Conservation (phyloP, 64 coral and sea anemone species). For the Anthopleura sola region DNA sequence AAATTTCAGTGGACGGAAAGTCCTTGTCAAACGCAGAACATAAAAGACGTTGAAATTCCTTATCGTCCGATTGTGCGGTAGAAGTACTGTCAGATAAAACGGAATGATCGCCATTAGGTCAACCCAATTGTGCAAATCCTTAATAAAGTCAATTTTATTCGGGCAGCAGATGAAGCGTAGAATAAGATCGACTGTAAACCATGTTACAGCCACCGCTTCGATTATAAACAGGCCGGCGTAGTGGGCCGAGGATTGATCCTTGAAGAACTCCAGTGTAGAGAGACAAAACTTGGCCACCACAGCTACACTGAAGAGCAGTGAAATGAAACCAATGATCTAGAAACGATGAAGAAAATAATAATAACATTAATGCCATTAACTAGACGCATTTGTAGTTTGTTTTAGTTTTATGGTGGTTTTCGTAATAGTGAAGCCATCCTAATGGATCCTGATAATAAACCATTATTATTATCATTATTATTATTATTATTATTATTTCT, state of each 20-base stretch:
- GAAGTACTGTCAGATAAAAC: conserved; percentile 63
- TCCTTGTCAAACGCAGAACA: conserved; percentile 67
- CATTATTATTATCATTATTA: no score
- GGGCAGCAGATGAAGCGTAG: conserved; percentile 70
- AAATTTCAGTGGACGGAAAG: conserved; percentile 86
- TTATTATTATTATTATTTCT: no score
- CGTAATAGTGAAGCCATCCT: no score
- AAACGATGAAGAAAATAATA: conserved; percentile 4
- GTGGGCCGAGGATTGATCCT: conserved; percentile 49
- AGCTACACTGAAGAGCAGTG: conserved; percentile 76
- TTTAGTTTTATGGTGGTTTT: no score
- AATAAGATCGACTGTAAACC: conserved; percentile 78
- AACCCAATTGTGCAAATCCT: conserved; percentile 84
- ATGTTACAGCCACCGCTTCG: conserved; percentile 65
- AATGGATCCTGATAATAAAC: no score
- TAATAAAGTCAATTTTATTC: conserved; percentile 54
- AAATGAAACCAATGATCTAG: conserved; percentile 70
- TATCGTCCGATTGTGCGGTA: conserved; percentile 57
- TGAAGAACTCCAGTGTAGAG: conserved; percentile 65
- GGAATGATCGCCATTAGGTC: conserved; percentile 84
- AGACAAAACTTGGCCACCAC: conserved; percentile 86
- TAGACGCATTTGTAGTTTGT: no score
- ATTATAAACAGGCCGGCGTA: conserved; percentile 67
- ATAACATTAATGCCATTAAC: neutral
- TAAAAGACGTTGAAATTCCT: conserved; percentile 82